Evolutionary conservation across 2,113 vertebrate species (phyloP), one percentile per base, ranked within the genome.

Genomic region (Pontoporia blainvillei): DNA sequence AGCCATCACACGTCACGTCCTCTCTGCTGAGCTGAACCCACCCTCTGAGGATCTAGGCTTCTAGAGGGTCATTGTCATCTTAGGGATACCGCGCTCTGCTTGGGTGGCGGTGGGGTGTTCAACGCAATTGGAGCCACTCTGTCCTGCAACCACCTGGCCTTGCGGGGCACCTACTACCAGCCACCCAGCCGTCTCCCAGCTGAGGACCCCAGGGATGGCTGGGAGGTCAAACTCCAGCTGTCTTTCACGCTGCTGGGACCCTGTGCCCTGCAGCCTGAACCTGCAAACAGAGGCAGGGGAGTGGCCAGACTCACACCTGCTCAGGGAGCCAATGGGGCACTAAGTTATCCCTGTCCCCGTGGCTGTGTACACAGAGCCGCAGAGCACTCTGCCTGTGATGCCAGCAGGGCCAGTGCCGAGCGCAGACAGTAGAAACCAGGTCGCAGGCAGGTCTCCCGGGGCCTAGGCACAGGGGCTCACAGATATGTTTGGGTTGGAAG

Each of bases 261-360:
- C 73, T 82, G 54, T 36, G 49, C 83, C 41, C 57, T 41, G 59
- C 36, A 39, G 86, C 29, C 72, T n/a, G 61, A 31, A 36, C 41
- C 86, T 83, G 69, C 67, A n/a, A 67, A 72, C 1, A 27, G 62
- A 64, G 64, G 75, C 31, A 52, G 52, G 67, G 71, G 36, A 87
- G 79, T 41, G 52, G 78, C 73, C 75, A 54, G 72, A n/a, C 23
- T 71, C 61, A 3, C 59, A 44, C 76, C 79, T 94, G 92, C 75
- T 75, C 0, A 1, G 67, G 86, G 15, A 78, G 62, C 39, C 20
- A 10, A 34, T 21, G 2, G 9, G 27, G 36, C 52, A 52, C 59
- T 54, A 36, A 61, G 62, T 11, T 59, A 18, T 31, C 78, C 86
- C 52, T 18, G n/a, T 41, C 64, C 52, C 93, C 25, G 27, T 41